Percentiles rank a stretch among this genome's conserved stretches.
These are phyloP conservation scores for Taurulus bubalis DNA, from an alignment of 2,113 vertebrate genomes.

Conservation along the genomic window DNA sequence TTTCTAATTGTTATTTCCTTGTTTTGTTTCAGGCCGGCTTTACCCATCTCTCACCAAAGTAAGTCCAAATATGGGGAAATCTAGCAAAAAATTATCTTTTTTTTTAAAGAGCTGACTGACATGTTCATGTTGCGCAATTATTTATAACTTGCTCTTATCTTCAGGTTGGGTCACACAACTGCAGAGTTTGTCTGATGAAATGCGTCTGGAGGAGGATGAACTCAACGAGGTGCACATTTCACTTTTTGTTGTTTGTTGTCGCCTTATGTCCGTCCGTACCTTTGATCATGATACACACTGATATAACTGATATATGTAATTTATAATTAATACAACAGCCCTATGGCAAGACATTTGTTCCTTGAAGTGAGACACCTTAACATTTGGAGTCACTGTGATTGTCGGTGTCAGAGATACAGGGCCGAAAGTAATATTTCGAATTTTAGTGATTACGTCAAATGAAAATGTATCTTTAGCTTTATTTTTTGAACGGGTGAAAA, in stretches of 20 bases:
- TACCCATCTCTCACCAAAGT: conserved; percentile 24
- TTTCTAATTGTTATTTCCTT: not conserved
- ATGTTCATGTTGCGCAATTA: not conserved
- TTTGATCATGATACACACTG: not conserved
- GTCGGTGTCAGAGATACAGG: no score
- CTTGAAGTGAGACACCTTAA: not conserved
- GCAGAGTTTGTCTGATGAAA: conserved; percentile 57
- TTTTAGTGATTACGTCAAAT: not conserved
- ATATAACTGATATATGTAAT: no score
- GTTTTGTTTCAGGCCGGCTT: not conserved
- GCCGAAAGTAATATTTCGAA: no score
- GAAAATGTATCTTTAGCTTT: not conserved
- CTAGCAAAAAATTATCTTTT: not conserved
- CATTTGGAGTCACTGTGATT: not conserved
- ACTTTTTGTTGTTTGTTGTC: not conserved
- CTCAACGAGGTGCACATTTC: conserved; percentile 45
- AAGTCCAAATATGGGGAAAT: conserved; percentile 1
- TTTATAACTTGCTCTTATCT: not conserved
- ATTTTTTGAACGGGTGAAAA: not conserved
- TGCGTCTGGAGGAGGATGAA: conserved; percentile 39
- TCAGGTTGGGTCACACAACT: conserved; percentile 70
- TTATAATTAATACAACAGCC: no score
- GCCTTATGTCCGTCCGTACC: not conserved
- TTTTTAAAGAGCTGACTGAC: not conserved
- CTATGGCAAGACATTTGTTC: not conserved